Conservation (phyloP, 1,140 invertebrate species). For the Delia radicum region DNA sequence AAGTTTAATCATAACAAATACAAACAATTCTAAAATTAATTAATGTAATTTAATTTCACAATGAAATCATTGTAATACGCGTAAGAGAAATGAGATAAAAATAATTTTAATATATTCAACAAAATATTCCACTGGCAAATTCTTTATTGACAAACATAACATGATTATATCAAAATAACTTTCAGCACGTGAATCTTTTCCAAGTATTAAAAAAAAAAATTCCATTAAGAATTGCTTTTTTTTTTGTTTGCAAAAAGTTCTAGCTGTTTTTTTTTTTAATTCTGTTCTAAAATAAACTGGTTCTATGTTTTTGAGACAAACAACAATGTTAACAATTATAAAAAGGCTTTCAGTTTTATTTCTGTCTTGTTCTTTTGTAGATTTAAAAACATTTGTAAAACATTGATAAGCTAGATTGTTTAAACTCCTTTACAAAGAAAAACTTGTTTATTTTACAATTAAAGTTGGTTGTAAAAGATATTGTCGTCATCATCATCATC, state of each 20-base stretch:
- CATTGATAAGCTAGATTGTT: not conserved
- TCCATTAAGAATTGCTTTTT: not conserved
- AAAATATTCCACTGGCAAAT: not conserved
- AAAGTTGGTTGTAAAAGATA: too few species aligned
- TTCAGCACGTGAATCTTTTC: not conserved
- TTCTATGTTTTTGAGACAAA: not conserved
- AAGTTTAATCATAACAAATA: not conserved
- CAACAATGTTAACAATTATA: not conserved
- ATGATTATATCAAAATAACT: not conserved
- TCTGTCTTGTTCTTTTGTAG: not conserved
- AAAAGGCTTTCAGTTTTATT: not conserved
- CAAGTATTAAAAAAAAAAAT: not conserved
- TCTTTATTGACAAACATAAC: too few species aligned
- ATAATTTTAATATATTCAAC: not conserved
- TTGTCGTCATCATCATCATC: not conserved
- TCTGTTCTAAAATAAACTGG: not conserved
- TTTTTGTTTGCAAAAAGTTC: not conserved
- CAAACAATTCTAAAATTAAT: too few species aligned
- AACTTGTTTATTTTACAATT: not conserved
- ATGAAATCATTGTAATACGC: too few species aligned
- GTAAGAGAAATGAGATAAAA: too few species aligned
- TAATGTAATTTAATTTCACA: too few species aligned
- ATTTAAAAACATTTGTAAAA: not conserved
- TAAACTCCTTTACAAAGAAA: not conserved
- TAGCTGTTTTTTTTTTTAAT: not conserved